A percentile compares a stretch with the other conserved stretches of the same genome.
These are phyloP conservation scores for Hemibagrus wyckioides DNA, from an alignment of 2,113 vertebrate species.

Conservation along the genomic window DNA sequence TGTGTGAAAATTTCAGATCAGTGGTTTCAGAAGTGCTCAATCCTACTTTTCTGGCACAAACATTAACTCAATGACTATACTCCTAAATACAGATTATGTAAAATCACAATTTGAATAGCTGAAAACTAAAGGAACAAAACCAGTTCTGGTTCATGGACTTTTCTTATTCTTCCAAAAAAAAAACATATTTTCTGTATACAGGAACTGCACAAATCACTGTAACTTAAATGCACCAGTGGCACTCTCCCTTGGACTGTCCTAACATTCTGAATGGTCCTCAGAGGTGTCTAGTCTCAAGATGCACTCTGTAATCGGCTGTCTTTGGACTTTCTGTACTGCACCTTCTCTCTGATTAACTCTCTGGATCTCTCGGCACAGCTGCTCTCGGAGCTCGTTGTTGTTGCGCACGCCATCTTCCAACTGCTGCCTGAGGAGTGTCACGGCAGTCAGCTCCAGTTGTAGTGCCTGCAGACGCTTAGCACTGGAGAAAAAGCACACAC, in stretches of 20 bases:
- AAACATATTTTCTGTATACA: background rate
- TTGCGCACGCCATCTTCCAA: conserved; percentile 81
- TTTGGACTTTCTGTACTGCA: conserved; percentile 62
- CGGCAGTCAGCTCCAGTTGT: conserved; percentile 79
- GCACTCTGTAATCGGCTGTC: conserved; percentile 40
- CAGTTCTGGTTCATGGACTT: background rate
- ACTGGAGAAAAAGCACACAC: conserved; percentile 61
- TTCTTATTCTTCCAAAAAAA: too few relatives aligned
- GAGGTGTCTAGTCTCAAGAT: conserved; percentile 35
- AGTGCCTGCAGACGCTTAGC: conserved; percentile 75
- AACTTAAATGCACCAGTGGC: background rate
- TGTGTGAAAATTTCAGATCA: background rate
- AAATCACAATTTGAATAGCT: background rate
- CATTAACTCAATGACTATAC: background rate
- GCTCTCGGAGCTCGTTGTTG: conserved; percentile 80
- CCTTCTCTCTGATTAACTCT: conserved; percentile 80
- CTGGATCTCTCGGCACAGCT: conserved; percentile 82
- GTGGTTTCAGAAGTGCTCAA: background rate
- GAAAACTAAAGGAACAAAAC: background rate
- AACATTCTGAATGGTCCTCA: conserved; percentile 36
- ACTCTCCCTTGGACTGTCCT: too few relatives aligned
- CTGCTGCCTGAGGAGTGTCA: conserved; percentile 82
- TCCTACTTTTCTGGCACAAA: background rate
- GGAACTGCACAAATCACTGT: background rate
- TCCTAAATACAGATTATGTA: background rate